Evolutionary conservation across 2,888 invertebrate species (phyloP).

Genomic region (Pherbina coryleti): DNA sequence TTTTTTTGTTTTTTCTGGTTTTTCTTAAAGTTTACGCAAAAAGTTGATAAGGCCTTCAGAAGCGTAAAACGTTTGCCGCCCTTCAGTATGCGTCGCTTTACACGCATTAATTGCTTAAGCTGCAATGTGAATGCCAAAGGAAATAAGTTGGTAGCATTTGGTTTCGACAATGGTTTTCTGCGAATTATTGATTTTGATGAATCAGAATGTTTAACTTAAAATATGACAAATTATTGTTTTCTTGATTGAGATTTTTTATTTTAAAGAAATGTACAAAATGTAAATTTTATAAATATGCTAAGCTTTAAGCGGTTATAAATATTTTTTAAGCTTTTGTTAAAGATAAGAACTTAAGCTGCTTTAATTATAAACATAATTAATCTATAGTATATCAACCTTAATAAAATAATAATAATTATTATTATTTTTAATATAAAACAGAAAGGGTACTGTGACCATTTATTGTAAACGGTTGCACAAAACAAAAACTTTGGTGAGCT

Average conservation of each 20-base stretch:
- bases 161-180: slow-evolving; percentile 66
- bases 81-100: slow-evolving; percentile 49
- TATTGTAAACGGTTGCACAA: too few species aligned
- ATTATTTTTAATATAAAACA: background rate
- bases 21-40: slow-evolving; percentile 14
- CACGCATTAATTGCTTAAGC: slow-evolving; percentile 59
- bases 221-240: background rate
- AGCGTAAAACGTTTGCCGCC: slow-evolving; percentile 49
- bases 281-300: slow-evolving; percentile 2
- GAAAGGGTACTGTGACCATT: too few species aligned
- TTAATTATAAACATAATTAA: background rate
- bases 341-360: background rate
- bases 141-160: slow-evolving; percentile 58
- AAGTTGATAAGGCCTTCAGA: slow-evolving; percentile 41
- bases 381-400: background rate
- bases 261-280: slow-evolving; percentile 1
- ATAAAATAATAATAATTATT: background rate
- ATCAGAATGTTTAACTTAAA: slow-evolving; percentile 9
- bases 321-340: background rate
- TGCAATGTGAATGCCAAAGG: slow-evolving; percentile 61
- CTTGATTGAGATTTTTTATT: background rate
- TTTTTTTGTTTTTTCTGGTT: background rate
- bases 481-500: too few species aligned
- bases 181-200: slow-evolving; percentile 55
- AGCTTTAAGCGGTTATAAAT: background rate